phyloP scores from a whole-genome alignment of 2,888 invertebrate genomes.

The Phania funesta region DNA sequence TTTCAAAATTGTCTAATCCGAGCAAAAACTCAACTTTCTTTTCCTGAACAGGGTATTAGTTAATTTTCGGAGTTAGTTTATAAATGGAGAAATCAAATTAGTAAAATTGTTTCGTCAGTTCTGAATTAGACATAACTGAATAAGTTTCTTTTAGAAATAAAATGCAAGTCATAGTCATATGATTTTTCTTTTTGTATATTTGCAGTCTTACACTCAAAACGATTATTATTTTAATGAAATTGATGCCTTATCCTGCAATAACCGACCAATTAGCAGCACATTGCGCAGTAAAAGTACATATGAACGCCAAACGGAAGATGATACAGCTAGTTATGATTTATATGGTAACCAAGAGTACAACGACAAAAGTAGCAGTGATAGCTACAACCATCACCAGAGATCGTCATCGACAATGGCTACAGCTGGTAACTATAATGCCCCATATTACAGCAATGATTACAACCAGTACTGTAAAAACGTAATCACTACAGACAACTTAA shows the following conservation, averaged over 20 bases:
- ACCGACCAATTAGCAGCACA: constrained; percentile 84
- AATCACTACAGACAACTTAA: constrained; percentile 59
- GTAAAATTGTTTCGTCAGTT: no score
- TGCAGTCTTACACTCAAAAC: constrained; percentile 76
- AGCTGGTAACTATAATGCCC: constrained; percentile 34
- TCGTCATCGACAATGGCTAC: constrained; percentile 31
- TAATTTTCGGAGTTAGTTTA: no score
- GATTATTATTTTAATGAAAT: constrained; percentile 81
- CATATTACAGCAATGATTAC: constrained; percentile 47
- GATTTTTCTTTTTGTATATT: constrained; percentile 18
- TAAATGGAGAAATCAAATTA: no score
- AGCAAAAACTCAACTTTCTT: no score
- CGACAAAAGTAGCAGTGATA: constrained; percentile 44
- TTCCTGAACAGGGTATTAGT: no score
- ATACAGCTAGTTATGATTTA: constrained; percentile 56
- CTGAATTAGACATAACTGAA: no score
- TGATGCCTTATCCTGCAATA: constrained; percentile 89
- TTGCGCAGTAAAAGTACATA: constrained; percentile 70
- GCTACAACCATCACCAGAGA: constrained; percentile 37
- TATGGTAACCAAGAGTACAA: constrained; percentile 68
- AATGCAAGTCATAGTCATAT: neutral
- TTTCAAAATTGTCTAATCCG: no score
- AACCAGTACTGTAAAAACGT: constrained; percentile 60
- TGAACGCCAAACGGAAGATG: constrained; percentile 62
- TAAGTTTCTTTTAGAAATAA: no score